Percentiles rank a stretch among this genome's conserved stretches.
phyloP scores from a whole-genome alignment of 2,888 invertebrate species.

The Thera britannica region DNA sequence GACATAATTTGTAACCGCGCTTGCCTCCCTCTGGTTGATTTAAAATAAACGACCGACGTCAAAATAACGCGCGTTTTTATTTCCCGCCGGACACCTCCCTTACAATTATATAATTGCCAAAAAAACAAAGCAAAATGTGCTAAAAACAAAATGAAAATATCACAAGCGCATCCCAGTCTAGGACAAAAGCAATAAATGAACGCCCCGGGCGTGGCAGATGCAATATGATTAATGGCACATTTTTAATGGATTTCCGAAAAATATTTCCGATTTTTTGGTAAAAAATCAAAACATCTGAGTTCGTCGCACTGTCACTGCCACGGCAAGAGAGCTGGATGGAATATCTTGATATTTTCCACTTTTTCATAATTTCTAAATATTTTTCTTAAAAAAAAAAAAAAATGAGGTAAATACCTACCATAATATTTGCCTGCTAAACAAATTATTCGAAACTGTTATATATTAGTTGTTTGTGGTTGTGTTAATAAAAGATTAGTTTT shows the following conservation, averaged over 20 bases:
- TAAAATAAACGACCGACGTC: too few relatives aligned
- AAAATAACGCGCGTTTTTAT: too few relatives aligned
- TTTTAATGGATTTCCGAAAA: constrained; percentile 81
- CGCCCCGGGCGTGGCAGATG: constrained; percentile 71
- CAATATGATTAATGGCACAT: constrained; percentile 74
- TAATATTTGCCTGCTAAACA: too few relatives aligned
- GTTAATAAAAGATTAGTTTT: too few relatives aligned
- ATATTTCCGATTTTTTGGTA: constrained; percentile 62
- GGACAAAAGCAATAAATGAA: constrained; percentile 59
- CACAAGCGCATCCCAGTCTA: constrained; percentile 15
- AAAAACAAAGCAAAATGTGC: constrained; percentile 41
- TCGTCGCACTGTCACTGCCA: constrained; percentile 62
- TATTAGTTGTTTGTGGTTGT: too few relatives aligned
- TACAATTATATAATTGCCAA: not conserved
- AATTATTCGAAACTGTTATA: too few relatives aligned
- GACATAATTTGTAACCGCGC: too few relatives aligned
- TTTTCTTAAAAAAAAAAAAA: too few relatives aligned
- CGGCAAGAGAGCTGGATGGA: constrained; percentile 27
- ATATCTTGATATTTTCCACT: constrained; percentile 50
- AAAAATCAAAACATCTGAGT: constrained; percentile 78
- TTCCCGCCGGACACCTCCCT: too few relatives aligned
- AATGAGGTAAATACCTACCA: too few relatives aligned
- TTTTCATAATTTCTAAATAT: not conserved
- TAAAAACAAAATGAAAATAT: constrained; percentile 45
- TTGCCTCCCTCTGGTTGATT: too few relatives aligned